These are phyloP conservation scores for Hypolimnas misippus DNA, from an alignment of 2,888 invertebrate species.

Conservation along the genomic window DNA sequence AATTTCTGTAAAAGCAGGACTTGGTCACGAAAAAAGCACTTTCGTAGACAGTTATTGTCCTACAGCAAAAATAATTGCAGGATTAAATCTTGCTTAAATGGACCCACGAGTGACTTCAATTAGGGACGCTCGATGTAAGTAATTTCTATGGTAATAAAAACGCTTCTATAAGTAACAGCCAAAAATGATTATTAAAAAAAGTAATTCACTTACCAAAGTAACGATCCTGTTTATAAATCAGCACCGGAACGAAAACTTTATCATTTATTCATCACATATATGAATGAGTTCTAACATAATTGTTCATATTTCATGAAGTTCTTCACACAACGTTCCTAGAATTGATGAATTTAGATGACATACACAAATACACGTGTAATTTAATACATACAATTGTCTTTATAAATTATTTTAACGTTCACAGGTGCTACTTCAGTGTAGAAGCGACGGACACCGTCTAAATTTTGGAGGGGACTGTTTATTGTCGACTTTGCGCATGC, in stretches of 20 bases:
- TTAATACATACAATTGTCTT: slow-evolving; percentile 39
- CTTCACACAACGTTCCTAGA: slow-evolving; percentile 22
- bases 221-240: slow-evolving; percentile 15
- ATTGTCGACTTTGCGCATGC: slow-evolving; percentile 40
- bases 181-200: too few relatives aligned
- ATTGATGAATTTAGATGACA: slow-evolving; percentile 16
- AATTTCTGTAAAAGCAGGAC: too few relatives aligned
- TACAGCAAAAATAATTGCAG: too few relatives aligned
- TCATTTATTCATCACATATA: slow-evolving; percentile 32
- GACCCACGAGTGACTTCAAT: too few relatives aligned
- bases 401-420: slow-evolving; percentile 11
- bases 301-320: slow-evolving; percentile 14
- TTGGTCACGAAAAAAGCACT: too few relatives aligned
- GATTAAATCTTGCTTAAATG: too few relatives aligned
- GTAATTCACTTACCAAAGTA: slow-evolving; percentile 36
- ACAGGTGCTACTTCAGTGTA: slow-evolving; percentile 22
- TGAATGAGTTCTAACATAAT: slow-evolving; percentile 15
- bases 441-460: slow-evolving; percentile 36
- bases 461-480: slow-evolving; percentile 40
- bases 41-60: too few relatives aligned
- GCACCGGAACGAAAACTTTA: slow-evolving; percentile 28
- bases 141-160: too few relatives aligned
- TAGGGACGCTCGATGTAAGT: too few relatives aligned
- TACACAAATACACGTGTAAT: slow-evolving; percentile 27
- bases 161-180: too few relatives aligned